Evolutionary conservation across 2,888 invertebrate species (phyloP), one percentile per base, ranked within the genome.

Genomic region (Pimpla rufipes): DNA sequence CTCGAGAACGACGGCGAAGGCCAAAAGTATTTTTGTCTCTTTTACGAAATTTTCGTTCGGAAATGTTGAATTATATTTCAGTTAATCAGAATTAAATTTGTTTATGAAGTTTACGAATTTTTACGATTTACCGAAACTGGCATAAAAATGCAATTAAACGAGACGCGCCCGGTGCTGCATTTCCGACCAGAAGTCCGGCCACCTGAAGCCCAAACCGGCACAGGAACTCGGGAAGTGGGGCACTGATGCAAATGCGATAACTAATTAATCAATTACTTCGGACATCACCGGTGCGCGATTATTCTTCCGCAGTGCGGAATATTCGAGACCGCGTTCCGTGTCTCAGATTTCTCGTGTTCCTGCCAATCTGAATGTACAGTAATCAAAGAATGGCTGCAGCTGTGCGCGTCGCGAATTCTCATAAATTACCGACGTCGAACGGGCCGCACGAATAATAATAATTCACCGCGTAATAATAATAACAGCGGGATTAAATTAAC

Each of bases 401-500:
- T 16, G 16, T 16, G 35, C 16, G 37, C 37, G 10, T 40, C 16
- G 23, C 10, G 8, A 37, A 62, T 40, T 62, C 6, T 8, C 59
- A 62, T 62, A 40, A 40, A 16, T 40, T 37, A 18, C 37, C 16
- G 4, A 7, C 59, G 7, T 8, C 8, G n/a, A 62, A 62, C 7
- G 37, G 8, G 7, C 8, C 37, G n/a, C n/a, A 40, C 8, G 59
- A 62, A 62, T 16, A 62, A 40, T 62, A 40, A 37, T 6, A 29
- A 37, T 35, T 62, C 37, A 35, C 4, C 35, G n/a, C n/a, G 35
- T 59, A 55, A 52, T 52, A 21, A 52, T 5, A 59, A 59, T 37
- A 59, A 62, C 47, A 47, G n/a, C n/a, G n/a, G n/a, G 37, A 16
- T 37, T 40, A 37, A 37, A 62, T 62, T 37, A 18, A 62, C 37